Evolutionary conservation across 2,888 invertebrate genomes (phyloP), one percentile per base, ranked within the genome.

Genomic region (Junonia oenone): DNA sequence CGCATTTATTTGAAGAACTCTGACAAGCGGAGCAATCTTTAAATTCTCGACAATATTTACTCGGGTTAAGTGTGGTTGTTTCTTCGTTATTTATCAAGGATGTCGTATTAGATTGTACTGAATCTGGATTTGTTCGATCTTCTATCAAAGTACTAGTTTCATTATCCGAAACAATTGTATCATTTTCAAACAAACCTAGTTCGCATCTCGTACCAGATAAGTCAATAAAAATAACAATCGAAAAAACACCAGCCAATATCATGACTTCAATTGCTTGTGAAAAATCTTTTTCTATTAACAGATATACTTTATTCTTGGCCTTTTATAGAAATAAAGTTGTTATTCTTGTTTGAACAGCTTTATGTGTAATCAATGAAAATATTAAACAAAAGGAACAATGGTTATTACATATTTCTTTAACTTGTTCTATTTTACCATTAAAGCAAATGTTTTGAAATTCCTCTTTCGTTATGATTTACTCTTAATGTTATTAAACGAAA

Each of bases 11-110:
- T 61, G 64, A 63, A 1, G 58, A 38, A 31, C 67, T 72, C 46
- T 63, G 70, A 0, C 79, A 81, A 38, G 75, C 73, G 2, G 47
- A 50, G 49, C 78, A 79, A 1, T 67, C 68, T 2, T 47, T 55
- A 37, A 73, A 71, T 0, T 70, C 62, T 9, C 52, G 58, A 45
- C 78, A 79, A 19, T 72, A 51, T 6, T n/a, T 15, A 8, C 27
- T 43, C 0, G 46, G 9, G 26, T 55, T 11, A n/a, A 6, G 19
- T 3, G 22, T 15, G 11, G 17, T 1, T 14, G 37, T 11, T n/a
- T 14, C 27, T 11, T 38, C 6, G 14, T 11, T 14, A 4, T 2
- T 38, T 15, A 13, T 35, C 9, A 17, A 4, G 15, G 14, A 8
- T 17, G 38, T 38, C 38, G 11, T 17, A 11, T 19, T 43, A 48